These are phyloP conservation scores for Pseudochirops corinnae DNA, from an alignment of 2,797 vertebrate genomes.

Conservation along the genomic window DNA sequence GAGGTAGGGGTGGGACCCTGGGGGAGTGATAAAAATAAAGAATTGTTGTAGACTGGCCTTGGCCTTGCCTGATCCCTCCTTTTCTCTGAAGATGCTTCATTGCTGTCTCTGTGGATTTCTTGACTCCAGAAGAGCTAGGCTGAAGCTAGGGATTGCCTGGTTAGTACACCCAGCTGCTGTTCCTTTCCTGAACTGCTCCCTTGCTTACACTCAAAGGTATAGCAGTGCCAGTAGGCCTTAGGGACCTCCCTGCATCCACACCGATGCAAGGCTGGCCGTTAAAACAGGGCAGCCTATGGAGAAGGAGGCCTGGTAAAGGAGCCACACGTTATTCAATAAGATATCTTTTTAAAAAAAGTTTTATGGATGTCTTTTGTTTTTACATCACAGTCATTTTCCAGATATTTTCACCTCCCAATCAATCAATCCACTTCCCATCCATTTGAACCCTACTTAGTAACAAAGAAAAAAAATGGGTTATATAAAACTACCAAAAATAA, in stretches of 20 bases:
- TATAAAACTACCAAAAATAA: background rate
- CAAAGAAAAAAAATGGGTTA: background rate
- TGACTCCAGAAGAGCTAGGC: constrained; percentile 27
- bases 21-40: background rate
- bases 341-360: background rate
- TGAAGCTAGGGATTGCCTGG: background rate
- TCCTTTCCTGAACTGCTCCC: background rate
- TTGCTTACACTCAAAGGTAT: background rate
- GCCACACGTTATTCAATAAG: background rate
- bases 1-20: background rate
- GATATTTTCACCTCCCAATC: background rate
- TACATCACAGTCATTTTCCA: background rate
- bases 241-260: background rate
- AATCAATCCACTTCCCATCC: background rate
- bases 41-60: background rate
- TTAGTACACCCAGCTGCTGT: background rate
- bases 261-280: background rate
- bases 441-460: background rate
- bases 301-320: background rate
- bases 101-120: constrained; percentile 25
- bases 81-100: constrained; percentile 44
- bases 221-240: background rate
- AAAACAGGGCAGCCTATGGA: background rate
- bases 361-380: background rate
- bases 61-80: constrained; percentile 43